Evolutionary conservation across 2,888 invertebrate genomes (phyloP).

Genomic region (Miltochrista miniata): DNA sequence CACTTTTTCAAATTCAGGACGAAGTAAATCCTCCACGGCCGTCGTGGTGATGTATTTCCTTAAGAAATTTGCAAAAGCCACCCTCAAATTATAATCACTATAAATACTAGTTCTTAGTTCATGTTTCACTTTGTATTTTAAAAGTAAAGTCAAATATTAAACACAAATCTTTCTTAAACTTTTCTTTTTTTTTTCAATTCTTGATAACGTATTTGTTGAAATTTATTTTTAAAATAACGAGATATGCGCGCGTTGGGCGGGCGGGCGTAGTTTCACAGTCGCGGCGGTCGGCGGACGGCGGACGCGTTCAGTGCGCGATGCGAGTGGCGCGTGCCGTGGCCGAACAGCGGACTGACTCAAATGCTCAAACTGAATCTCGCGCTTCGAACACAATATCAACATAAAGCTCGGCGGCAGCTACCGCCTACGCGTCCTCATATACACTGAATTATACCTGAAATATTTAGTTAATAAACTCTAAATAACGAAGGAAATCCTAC

Average conservation of each 20-base stretch:
- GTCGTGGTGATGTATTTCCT: conserved; percentile 41
- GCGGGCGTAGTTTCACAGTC: conserved; percentile 45
- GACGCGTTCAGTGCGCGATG: conserved; percentile 44
- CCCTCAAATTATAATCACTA: conserved; percentile 40
- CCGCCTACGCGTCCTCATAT: conserved; percentile 33
- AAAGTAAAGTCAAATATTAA: conserved; percentile 14
- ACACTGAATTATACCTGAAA: conserved; percentile 25
- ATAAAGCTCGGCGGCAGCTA: conserved; percentile 38
- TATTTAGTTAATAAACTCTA: conserved; percentile 19
- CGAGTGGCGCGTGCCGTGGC: conserved; percentile 48
- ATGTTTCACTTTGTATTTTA: conserved; percentile 19
- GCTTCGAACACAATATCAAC: conserved; percentile 35
- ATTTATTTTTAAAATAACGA: conserved; percentile 33
- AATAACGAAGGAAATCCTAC: neutral
- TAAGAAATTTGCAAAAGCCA: conserved; percentile 30
- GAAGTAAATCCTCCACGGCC: conserved; percentile 41
- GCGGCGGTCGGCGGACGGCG: conserved; percentile 37
- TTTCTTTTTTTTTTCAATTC: conserved; percentile 20
- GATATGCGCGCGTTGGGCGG: conserved; percentile 43
- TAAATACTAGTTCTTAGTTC: conserved; percentile 24
- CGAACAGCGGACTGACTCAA: conserved; percentile 56
- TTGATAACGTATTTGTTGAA: conserved; percentile 17
- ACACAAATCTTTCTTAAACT: conserved; percentile 10
- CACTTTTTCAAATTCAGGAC: conserved; percentile 64
- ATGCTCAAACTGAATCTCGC: conserved; percentile 38